Conservation (phyloP, 2,113 vertebrate genomes). For the Bubalus kerabau region DNA sequence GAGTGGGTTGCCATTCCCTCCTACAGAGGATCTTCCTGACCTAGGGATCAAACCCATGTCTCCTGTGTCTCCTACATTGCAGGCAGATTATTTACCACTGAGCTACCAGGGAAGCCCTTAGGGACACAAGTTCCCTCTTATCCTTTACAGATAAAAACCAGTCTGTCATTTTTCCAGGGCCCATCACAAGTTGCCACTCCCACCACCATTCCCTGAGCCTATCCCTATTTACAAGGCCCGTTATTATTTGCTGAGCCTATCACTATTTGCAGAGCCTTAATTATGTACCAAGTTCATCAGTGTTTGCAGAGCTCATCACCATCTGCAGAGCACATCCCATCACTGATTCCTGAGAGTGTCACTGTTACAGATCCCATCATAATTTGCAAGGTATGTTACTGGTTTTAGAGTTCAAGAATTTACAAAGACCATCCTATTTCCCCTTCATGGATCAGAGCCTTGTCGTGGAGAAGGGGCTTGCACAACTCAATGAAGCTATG, state of each 20-base stretch:
- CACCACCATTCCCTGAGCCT: not conserved
- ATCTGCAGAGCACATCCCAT: not conserved
- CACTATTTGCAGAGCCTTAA: conserved; percentile 40
- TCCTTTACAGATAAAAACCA: not conserved
- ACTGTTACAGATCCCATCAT: not conserved
- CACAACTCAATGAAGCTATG: not conserved
- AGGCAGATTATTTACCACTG: not conserved
- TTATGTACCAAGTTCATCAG: not conserved
- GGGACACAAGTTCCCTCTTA: not conserved
- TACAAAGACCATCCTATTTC: not conserved
- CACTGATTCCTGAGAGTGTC: not conserved
- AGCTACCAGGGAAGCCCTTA: not conserved
- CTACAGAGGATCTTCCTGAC: not conserved
- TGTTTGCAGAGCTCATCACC: not conserved
- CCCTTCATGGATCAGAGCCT: not conserved
- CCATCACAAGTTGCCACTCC: not conserved
- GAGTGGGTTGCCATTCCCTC: not conserved
- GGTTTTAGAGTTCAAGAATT: conserved; percentile 2
- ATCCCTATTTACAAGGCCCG: not conserved
- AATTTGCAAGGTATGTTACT: conserved; percentile 6
- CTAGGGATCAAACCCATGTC: not conserved
- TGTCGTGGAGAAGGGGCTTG: not conserved
- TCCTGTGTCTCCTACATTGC: not conserved
- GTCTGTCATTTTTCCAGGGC: not conserved
- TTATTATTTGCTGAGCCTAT: not conserved